Percentiles rank a stretch among this genome's conserved stretches.
phyloP scores from a whole-genome alignment of 2,113 vertebrate genomes.

The Pedetes capensis region DNA sequence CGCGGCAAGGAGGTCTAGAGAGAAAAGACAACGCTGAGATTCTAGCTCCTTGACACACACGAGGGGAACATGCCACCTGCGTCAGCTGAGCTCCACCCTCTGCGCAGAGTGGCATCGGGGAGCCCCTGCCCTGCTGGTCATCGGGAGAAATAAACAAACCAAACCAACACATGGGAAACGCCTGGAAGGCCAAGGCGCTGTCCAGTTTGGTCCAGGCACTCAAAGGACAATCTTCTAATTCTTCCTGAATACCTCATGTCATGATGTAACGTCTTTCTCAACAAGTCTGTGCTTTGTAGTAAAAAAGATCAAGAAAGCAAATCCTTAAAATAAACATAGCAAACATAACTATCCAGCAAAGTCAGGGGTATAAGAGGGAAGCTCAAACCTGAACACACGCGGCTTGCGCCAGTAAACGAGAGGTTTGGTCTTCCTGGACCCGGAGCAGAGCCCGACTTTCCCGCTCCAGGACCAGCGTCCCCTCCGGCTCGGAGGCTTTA shows the following conservation, averaged over 20 bases:
- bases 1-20: not conserved
- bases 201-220: no score
- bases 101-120: accelerated
- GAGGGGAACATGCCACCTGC: no score
- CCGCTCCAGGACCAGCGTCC: no score
- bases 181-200: accelerated
- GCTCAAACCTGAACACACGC: not conserved
- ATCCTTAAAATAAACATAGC: not conserved
- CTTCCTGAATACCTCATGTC: not conserved
- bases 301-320: not conserved
- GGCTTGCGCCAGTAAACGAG: not conserved
- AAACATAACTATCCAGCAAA: not conserved
- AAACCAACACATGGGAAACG: accelerated
- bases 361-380: not conserved
- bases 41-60: no score
- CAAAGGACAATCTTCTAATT: not conserved
- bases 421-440: no score
- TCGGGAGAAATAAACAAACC: not conserved
- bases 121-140: accelerated
- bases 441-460: no score
- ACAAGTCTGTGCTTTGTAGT: not conserved
- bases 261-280: no score
- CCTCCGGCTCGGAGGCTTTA: no score
- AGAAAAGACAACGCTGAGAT: not conserved
- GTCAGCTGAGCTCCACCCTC: not conserved